phyloP scores from a whole-genome alignment of 2,113 vertebrate genomes.

The Micronycteris hirsuta region DNA sequence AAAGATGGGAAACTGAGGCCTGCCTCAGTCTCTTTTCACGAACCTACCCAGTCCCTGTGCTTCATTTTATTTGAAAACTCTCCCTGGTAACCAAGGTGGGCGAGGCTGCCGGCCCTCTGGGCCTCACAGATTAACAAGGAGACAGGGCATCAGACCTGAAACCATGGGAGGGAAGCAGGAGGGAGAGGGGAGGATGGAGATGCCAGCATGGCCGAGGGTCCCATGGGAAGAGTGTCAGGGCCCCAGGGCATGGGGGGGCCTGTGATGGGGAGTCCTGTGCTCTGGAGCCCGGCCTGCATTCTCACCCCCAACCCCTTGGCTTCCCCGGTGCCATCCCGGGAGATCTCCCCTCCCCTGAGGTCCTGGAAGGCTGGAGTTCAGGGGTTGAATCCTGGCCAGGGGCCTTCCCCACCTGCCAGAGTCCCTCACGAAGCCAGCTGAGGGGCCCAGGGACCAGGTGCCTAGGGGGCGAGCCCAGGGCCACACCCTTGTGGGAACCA shows the following conservation, averaged over 20 bases:
- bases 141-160: neutral
- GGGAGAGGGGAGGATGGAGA: too few species aligned
- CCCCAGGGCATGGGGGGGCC: neutral
- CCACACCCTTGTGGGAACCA: neutral
- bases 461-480: neutral
- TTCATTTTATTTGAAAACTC: neutral
- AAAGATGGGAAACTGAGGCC: neutral
- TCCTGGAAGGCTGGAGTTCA: neutral
- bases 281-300: neutral
- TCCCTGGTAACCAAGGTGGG: neutral
- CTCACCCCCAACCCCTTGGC: neutral
- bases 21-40: neutral
- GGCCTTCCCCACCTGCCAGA: neutral
- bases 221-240: neutral
- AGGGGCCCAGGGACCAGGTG: neutral
- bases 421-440: neutral
- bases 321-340: neutral
- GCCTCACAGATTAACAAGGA: neutral
- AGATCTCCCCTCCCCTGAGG: neutral
- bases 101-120: neutral
- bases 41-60: neutral
- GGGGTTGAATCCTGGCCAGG: neutral
- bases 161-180: neutral
- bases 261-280: neutral
- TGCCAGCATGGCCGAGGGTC: fast-evolving